Conservation (phyloP, 2,888 invertebrate genomes). For the Pyrochroa serraticornis region DNA sequence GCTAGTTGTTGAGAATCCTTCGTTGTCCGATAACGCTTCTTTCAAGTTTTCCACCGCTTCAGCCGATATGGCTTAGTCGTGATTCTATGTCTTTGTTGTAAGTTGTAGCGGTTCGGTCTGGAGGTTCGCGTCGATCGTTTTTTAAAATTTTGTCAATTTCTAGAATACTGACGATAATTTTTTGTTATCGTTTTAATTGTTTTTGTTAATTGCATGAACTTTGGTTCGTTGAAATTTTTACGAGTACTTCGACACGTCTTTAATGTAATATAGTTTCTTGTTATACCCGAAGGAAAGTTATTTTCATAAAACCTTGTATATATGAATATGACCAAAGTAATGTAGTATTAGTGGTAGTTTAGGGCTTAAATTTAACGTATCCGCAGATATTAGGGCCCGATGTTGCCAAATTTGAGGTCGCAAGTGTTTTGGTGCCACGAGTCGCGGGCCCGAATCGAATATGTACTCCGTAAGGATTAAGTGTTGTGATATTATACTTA, state of each 20-base stretch:
- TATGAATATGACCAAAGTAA: conserved; percentile 21
- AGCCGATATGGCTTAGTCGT: conserved; percentile 47
- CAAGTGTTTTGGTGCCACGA: conserved; percentile 4
- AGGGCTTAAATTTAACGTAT: not conserved
- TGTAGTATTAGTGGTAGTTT: conserved; percentile 8
- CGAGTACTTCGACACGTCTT: too few relatives aligned
- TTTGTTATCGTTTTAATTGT: too few relatives aligned
- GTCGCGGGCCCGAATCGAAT: conserved; percentile 9
- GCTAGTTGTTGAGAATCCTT: conserved; percentile 52
- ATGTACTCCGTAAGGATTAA: conserved; percentile 16
- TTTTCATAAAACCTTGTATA: conserved; percentile 19
- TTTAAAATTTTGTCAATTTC: not conserved
- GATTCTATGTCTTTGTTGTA: not conserved
- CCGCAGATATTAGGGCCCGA: too few relatives aligned
- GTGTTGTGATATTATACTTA: conserved; percentile 27
- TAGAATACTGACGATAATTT: not conserved
- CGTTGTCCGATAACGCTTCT: conserved; percentile 53
- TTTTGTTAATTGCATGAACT: too few relatives aligned
- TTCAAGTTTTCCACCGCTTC: conserved; percentile 53
- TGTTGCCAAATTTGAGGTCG: not conserved
- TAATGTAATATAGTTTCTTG: too few relatives aligned
- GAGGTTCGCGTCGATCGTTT: too few relatives aligned
- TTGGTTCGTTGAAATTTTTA: too few relatives aligned
- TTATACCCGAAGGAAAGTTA: conserved; percentile 7
- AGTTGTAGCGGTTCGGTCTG: too few relatives aligned